Conservation (phyloP, 2,888 invertebrate genomes). For the Athalia cordata region DNA sequence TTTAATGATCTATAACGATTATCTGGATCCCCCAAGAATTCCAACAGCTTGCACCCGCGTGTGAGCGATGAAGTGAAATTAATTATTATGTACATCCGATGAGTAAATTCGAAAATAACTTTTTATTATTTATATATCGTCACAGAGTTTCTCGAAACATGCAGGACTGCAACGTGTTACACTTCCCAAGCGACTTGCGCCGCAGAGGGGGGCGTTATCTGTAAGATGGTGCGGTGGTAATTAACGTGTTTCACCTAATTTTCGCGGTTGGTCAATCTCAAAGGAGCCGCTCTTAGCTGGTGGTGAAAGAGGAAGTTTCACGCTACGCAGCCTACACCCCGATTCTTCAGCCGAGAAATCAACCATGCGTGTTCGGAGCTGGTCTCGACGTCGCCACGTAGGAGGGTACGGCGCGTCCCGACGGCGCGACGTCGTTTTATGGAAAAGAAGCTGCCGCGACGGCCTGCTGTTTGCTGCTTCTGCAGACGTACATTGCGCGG, state of each 20-base stretch:
- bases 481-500: no score
- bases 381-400: slow-evolving; percentile 13
- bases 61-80: no score
- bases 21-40: no score
- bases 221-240: neutral
- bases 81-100: no score
- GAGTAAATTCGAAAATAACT: no score
- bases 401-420: slow-evolving; percentile 17
- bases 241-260: slow-evolving; percentile 22
- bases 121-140: no score
- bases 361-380: slow-evolving; percentile 33
- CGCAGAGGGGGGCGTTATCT: neutral
- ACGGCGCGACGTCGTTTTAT: slow-evolving; percentile 14
- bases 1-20: no score
- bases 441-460: neutral
- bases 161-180: no score
- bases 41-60: no score
- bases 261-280: slow-evolving; percentile 39
- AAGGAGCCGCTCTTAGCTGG: slow-evolving; percentile 13
- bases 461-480: slow-evolving; percentile 12
- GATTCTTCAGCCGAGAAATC: neutral
- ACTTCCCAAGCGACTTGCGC: no score
- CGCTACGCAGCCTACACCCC: neutral
- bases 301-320: neutral
- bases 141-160: no score